Evolutionary conservation across 2,888 invertebrate genomes (phyloP).

Genomic region (Mythimna impura): DNA sequence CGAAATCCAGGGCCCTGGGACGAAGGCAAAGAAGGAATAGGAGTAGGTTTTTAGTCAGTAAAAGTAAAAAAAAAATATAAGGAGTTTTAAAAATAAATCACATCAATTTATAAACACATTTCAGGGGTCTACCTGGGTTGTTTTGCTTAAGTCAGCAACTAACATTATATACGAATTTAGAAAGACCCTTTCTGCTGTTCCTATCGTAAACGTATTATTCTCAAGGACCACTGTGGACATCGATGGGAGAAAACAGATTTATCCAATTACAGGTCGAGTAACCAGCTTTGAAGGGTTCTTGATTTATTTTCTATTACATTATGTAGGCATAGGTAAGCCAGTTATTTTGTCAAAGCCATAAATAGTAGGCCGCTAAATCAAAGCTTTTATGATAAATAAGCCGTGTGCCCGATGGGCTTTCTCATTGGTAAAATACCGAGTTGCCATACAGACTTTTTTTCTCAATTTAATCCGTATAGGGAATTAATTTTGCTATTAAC

Average conservation of each 20-base stretch:
- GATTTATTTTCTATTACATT: conserved; percentile 49
- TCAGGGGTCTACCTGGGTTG: conserved; percentile 3
- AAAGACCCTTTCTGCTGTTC: conserved; percentile 33
- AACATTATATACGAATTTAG: conserved; percentile 48
- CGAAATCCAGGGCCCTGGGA: too few relatives aligned
- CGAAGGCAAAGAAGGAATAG: too few relatives aligned
- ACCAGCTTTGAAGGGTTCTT: conserved; percentile 44
- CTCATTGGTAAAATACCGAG: background rate
- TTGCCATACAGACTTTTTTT: background rate
- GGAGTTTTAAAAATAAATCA: background rate
- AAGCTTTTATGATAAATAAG: conserved; percentile 1
- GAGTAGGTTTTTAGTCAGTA: too few relatives aligned
- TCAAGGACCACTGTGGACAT: conserved; percentile 52
- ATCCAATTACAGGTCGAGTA: conserved; percentile 56
- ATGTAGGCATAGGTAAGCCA: conserved; percentile 12
- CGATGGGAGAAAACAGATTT: conserved; percentile 56
- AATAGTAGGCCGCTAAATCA: background rate
- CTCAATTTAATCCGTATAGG: background rate
- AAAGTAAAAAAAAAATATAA: too few relatives aligned
- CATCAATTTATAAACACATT: conserved; percentile 7
- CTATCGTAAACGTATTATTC: conserved; percentile 45
- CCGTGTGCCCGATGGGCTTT: background rate
- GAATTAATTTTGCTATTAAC: background rate
- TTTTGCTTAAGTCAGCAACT: conserved; percentile 29
- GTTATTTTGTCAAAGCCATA: conserved; percentile 22